These are phyloP conservation scores for Cerastoderma edule DNA, from an alignment of 2,888 invertebrate genomes.

Conservation along the genomic window DNA sequence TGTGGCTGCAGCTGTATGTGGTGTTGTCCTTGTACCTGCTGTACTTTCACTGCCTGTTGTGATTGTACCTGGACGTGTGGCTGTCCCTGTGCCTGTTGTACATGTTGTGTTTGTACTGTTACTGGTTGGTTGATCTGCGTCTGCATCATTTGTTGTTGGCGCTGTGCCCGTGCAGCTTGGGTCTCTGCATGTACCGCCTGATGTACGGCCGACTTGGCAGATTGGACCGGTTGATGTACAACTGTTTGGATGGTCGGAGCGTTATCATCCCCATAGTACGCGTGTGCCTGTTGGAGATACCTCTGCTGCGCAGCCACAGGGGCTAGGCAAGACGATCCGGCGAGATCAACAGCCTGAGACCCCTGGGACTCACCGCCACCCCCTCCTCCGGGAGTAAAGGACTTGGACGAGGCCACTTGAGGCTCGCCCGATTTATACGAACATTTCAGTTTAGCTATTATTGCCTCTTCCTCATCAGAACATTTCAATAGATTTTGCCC, in stretches of 20 bases:
- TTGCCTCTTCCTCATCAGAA: constrained; percentile 27
- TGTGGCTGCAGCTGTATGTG: background rate
- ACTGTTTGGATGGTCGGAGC: constrained; percentile 1
- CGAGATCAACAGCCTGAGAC: constrained; percentile 19
- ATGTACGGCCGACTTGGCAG: background rate
- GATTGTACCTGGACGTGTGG: background rate
- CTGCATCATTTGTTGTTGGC: too few relatives aligned
- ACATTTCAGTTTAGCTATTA: constrained; percentile 15
- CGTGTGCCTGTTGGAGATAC: constrained; percentile 48
- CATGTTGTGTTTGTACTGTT: background rate
- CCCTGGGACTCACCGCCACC: constrained; percentile 8
- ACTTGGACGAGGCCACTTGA: constrained; percentile 5
- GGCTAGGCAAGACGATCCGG: constrained; percentile 39
- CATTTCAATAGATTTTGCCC: constrained; percentile 21
- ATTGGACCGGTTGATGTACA: background rate
- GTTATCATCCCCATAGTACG: constrained; percentile 34
- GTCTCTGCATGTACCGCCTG: background rate
- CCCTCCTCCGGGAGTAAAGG: constrained; percentile 30
- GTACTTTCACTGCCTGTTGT: background rate
- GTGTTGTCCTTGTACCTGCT: background rate
- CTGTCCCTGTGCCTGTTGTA: background rate
- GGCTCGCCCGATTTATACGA: background rate
- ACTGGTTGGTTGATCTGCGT: background rate
- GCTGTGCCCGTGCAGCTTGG: too few relatives aligned
- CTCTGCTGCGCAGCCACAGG: constrained; percentile 48